phyloP scores from a whole-genome alignment of 2,113 vertebrate species.

The Platichthys flesus region DNA sequence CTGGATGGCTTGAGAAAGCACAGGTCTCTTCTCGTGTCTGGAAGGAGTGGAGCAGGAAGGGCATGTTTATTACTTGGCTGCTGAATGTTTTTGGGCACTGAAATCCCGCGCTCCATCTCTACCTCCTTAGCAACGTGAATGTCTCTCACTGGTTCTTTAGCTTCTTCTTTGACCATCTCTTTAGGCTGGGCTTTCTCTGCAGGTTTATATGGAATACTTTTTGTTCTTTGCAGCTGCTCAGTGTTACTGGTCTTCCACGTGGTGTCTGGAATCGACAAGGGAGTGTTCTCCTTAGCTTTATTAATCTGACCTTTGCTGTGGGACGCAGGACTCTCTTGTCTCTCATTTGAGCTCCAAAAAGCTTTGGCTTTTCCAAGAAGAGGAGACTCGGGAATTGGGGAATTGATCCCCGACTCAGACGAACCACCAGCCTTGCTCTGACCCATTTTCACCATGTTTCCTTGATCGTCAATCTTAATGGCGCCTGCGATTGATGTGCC shows the following conservation, averaged over 20 bases:
- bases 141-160: slow-evolving; percentile 31
- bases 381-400: slow-evolving; percentile 64
- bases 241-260: slow-evolving; percentile 38
- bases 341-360: slow-evolving; percentile 86
- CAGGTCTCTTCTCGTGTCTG: slow-evolving; percentile 74
- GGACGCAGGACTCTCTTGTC: slow-evolving; percentile 57
- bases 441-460: slow-evolving; percentile 86
- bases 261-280: slow-evolving; percentile 35
- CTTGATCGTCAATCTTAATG: slow-evolving; percentile 94
- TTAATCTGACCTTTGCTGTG: slow-evolving; percentile 33
- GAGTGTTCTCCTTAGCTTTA: slow-evolving; percentile 62
- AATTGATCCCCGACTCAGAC: slow-evolving; percentile 15
- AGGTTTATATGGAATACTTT: slow-evolving; percentile 19
- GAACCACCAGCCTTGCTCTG: slow-evolving; percentile 51
- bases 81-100: slow-evolving; percentile 48
- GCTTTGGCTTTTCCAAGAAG: slow-evolving; percentile 85
- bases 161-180: slow-evolving; percentile 28
- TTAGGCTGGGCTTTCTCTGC: slow-evolving; percentile 21
- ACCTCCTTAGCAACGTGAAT: slow-evolving; percentile 39
- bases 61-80: slow-evolving; percentile 52
- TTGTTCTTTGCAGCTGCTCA: slow-evolving; percentile 39
- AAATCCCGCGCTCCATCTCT: slow-evolving; percentile 56
- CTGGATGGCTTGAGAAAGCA: slow-evolving; percentile 87
- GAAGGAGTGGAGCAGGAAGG: slow-evolving; percentile 31
- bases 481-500: slow-evolving; percentile 82